Percentiles rank a stretch among this genome's conserved stretches.
Conservation (phyloP, 2,888 invertebrate genomes). For the Hirtodrosophila cameraria region DNA sequence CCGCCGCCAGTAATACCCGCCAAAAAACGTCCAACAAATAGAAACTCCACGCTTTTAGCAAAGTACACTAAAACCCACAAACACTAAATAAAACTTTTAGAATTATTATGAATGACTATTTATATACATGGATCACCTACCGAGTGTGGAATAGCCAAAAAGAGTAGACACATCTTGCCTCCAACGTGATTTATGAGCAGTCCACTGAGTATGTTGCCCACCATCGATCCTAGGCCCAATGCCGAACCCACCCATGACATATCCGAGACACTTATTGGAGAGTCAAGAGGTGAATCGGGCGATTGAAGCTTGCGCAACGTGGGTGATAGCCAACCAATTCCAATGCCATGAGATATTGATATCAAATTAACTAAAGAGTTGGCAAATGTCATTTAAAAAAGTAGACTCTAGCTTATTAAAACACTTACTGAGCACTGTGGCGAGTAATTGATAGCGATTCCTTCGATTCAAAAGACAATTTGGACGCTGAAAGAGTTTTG, state of each 20-base stretch:
- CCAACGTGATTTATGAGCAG: slow-evolving; percentile 67
- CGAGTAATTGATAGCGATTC: slow-evolving; percentile 63
- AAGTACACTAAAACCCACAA: slow-evolving; percentile 67
- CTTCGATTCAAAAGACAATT: slow-evolving; percentile 50
- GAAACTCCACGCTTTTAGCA: slow-evolving; percentile 55
- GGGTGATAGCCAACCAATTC: slow-evolving; percentile 82
- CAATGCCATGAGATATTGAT: slow-evolving; percentile 80
- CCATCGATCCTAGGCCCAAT: slow-evolving; percentile 74
- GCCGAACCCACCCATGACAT: slow-evolving; percentile 82
- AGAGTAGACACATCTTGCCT: slow-evolving; percentile 69
- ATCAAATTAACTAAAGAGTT: slow-evolving; percentile 77
- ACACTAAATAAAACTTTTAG: slow-evolving; percentile 39
- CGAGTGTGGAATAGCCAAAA: slow-evolving; percentile 77
- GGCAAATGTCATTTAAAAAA: too few relatives aligned
- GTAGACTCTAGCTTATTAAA: background rate
- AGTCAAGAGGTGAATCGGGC: slow-evolving; percentile 54
- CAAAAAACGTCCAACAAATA: slow-evolving; percentile 66
- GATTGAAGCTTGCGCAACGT: slow-evolving; percentile 75
- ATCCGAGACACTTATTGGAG: slow-evolving; percentile 61
- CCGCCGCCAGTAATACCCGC: slow-evolving; percentile 73
- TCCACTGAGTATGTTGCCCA: slow-evolving; percentile 76
- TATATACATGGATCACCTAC: slow-evolving; percentile 51
- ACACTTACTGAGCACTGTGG: slow-evolving; percentile 68
- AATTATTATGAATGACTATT: background rate
- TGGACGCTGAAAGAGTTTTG: slow-evolving; percentile 33